These are phyloP conservation scores for Idaea dimidiata DNA, from an alignment of 2,888 invertebrate genomes.

Conservation along the genomic window DNA sequence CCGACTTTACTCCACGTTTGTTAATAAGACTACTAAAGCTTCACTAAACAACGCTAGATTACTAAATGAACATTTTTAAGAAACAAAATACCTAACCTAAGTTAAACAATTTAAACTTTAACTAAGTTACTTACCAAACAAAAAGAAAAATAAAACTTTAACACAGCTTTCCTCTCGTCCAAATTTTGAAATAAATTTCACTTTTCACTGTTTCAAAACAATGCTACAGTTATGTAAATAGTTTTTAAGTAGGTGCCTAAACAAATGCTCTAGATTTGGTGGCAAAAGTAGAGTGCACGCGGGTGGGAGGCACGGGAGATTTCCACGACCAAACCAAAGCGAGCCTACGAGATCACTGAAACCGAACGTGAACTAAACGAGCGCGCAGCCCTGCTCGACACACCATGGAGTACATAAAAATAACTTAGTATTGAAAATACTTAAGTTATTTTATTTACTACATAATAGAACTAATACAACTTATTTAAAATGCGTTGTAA, in stretches of 20 bases:
- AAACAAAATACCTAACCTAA: too few relatives aligned
- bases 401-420: background rate
- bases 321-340: conserved; percentile 44
- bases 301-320: conserved; percentile 24
- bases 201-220: background rate
- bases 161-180: background rate
- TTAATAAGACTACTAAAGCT: too few relatives aligned
- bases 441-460: too few relatives aligned
- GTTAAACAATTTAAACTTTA: background rate
- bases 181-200: background rate
- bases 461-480: too few relatives aligned
- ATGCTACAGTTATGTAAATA: background rate
- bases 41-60: too few relatives aligned
- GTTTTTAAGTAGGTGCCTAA: background rate
- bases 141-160: background rate
- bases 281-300: conserved; percentile 6
- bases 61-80: too few relatives aligned
- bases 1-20: too few relatives aligned
- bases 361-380: conserved; percentile 36
- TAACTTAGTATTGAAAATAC: too few relatives aligned
- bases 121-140: background rate
- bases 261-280: background rate
- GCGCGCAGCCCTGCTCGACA: conserved; percentile 37
- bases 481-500: too few relatives aligned
- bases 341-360: conserved; percentile 53